Evolutionary conservation across 2,797 vertebrate species (phyloP).

Genomic region (Hipposideros larvatus): DNA sequence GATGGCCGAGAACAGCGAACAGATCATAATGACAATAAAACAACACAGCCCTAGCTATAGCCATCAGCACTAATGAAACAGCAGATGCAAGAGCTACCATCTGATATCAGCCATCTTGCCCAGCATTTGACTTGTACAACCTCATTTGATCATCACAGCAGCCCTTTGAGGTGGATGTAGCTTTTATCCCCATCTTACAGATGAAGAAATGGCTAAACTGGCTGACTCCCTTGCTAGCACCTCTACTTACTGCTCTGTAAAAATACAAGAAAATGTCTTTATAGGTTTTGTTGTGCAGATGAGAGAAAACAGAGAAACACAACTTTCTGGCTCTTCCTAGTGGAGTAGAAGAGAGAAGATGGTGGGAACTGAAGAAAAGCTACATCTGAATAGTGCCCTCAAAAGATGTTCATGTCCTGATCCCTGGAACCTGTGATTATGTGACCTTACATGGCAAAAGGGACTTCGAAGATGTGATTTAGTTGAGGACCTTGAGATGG

Average conservation of each 20-base stretch:
- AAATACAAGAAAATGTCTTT: background rate
- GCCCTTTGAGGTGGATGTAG: too few species aligned
- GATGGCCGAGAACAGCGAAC: background rate
- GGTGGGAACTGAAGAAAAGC: background rate
- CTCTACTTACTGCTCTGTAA: background rate
- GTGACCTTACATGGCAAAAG: accelerated
- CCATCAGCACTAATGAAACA: accelerated
- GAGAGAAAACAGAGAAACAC: background rate
- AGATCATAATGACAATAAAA: too few species aligned
- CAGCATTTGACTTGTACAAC: background rate
- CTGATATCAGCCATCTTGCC: background rate
- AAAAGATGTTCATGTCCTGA: background rate
- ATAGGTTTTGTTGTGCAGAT: background rate
- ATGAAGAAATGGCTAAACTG: background rate
- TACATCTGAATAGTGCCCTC: background rate
- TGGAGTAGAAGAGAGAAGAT: background rate
- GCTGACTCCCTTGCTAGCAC: accelerated
- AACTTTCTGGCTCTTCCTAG: background rate
- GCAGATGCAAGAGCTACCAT: background rate
- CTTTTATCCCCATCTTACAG: background rate
- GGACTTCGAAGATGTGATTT: background rate
- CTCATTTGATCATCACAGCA: background rate
- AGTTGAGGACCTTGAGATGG: background rate
- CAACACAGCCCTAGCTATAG: too few species aligned
- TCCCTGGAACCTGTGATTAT: too few species aligned